phyloP scores from a whole-genome alignment of 2,888 invertebrate species.

The Volucella bombylans region DNA sequence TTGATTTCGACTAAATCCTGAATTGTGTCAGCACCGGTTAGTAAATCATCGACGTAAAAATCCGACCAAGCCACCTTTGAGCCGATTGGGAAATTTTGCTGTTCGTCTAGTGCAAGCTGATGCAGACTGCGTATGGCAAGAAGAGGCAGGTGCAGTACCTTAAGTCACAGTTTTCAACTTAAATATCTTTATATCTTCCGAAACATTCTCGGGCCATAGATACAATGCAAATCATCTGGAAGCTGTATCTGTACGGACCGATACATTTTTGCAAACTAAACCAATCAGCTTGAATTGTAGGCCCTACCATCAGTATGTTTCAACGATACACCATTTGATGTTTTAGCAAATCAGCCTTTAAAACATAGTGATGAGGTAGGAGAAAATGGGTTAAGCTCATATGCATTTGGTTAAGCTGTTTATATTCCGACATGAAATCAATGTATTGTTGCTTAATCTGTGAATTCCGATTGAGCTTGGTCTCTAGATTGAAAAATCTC shows the following conservation, averaged over 20 bases:
- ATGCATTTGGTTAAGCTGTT: constrained; percentile 1
- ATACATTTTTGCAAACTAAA: constrained; percentile 22
- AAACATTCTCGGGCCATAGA: constrained; percentile 7
- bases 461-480: constrained; percentile 6
- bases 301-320: constrained; percentile 54
- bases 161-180: constrained; percentile 3
- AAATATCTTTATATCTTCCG: constrained; percentile 13
- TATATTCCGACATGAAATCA: constrained; percentile 40
- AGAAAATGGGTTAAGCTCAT: background rate
- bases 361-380: constrained; percentile 26
- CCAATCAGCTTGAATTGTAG: constrained; percentile 26
- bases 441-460: constrained; percentile 32
- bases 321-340: constrained; percentile 9
- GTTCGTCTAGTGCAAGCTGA: constrained; percentile 17
- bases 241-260: background rate
- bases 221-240: constrained; percentile 20
- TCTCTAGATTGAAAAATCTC: constrained; percentile 24
- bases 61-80: too few species aligned
- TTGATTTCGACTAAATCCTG: too few species aligned
- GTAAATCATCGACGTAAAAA: too few species aligned
- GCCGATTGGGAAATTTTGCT: constrained; percentile 5
- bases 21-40: too few species aligned
- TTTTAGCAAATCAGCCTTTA: constrained; percentile 19
- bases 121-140: too few species aligned
- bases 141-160: too few species aligned